Conservation (phyloP, 2,797 vertebrate species). For the Lagocephalus sceleratus region DNA sequence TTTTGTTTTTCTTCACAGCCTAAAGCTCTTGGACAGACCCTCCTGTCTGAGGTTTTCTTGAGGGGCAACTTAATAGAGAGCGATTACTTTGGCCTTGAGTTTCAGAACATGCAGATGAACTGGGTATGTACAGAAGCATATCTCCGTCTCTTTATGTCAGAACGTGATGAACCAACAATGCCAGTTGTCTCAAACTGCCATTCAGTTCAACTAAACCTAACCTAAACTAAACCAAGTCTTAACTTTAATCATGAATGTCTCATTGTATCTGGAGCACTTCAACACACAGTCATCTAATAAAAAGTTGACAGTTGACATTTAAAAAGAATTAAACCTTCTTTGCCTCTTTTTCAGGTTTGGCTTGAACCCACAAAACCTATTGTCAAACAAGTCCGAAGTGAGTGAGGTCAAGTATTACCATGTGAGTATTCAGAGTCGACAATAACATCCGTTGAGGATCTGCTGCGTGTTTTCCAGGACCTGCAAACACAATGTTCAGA, state of each 20-base stretch:
- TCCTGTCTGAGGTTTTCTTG: conserved; percentile 85
- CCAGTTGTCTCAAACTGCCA: neutral
- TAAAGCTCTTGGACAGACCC: conserved; percentile 79
- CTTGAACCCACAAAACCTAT: conserved; percentile 91
- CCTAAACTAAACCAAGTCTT: no score
- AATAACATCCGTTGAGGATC: conserved; percentile 11
- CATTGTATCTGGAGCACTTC: no score
- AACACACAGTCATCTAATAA: no score
- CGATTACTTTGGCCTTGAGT: conserved; percentile 97
- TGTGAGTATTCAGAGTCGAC: neutral
- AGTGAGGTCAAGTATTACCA: conserved; percentile 60
- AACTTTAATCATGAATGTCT: no score
- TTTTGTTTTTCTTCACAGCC: conserved; percentile 70
- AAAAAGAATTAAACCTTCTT: neutral
- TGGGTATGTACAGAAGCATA: conserved; percentile 81
- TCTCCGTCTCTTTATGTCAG: neutral
- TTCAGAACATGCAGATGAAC: conserved; percentile 86
- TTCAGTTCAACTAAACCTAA: no score
- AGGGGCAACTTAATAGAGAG: conserved; percentile 90
- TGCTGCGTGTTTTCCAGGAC: conserved; percentile 76
- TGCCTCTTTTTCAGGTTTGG: conserved; percentile 85
- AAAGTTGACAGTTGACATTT: no score
- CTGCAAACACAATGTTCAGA: conserved; percentile 84
- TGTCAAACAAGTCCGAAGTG: conserved; percentile 90
- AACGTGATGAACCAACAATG: neutral